Evolutionary conservation across 2,113 vertebrate genomes (phyloP).

Genomic region (Penelope pileata): DNA sequence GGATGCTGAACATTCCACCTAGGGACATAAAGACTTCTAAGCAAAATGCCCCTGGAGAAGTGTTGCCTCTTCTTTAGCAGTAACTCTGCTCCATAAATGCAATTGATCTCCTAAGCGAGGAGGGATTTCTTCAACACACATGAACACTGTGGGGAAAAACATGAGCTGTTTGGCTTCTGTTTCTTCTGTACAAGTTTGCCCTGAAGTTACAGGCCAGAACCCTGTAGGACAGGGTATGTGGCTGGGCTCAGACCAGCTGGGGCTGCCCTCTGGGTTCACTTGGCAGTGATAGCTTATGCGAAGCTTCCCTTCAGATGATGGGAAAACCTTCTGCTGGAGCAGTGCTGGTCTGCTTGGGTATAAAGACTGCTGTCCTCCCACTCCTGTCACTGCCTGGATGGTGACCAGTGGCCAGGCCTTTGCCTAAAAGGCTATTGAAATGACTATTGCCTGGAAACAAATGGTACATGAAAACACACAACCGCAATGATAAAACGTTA

Average conservation of each 20-base stretch:
- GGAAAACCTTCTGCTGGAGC: background rate
- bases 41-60: constrained; percentile 57
- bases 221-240: background rate
- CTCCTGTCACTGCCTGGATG: background rate
- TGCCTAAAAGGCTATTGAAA: background rate
- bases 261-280: no score
- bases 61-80: constrained; percentile 36
- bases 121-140: constrained; percentile 54
- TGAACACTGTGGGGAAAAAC: constrained; percentile 34
- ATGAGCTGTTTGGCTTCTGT: background rate
- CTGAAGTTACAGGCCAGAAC: background rate
- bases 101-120: constrained; percentile 66
- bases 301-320: background rate
- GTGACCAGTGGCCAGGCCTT: background rate
- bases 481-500: background rate
- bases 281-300: background rate
- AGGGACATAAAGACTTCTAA: constrained; percentile 49
- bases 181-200: background rate
- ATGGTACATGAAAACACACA: background rate
- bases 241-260: background rate
- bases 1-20: constrained; percentile 1
- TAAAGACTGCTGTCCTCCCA: background rate
- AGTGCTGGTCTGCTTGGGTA: background rate
- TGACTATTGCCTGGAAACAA: background rate
- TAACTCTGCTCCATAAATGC: constrained; percentile 68